A percentile compares a stretch with the other conserved stretches of the same genome.
phyloP scores from a whole-genome alignment of 2,797 vertebrate genomes.

The Enteromius radiatus region DNA sequence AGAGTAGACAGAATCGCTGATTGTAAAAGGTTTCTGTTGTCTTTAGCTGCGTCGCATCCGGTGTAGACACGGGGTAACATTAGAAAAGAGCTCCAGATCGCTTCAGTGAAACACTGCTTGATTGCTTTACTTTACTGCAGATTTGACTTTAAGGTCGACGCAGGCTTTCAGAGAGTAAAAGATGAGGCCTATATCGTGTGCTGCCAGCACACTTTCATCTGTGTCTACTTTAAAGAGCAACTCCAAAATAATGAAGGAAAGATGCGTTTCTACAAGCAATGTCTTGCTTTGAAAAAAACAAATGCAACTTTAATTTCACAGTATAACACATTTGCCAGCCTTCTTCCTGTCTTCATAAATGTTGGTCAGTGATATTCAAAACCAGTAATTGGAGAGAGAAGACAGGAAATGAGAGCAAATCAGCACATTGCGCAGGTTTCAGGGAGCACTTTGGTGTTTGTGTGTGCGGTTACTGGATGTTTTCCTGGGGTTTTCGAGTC shows the following conservation, averaged over 20 bases:
- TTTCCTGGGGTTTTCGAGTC: conserved; percentile 21
- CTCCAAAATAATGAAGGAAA: not conserved
- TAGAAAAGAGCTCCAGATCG: too few species aligned
- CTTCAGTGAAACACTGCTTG: too few species aligned
- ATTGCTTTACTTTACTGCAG: not conserved
- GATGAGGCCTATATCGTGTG: too few species aligned
- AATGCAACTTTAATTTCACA: not conserved
- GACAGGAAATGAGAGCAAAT: conserved; percentile 33
- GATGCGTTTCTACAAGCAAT: not conserved
- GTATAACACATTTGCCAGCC: not conserved
- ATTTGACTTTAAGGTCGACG: not conserved
- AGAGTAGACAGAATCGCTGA: too few species aligned
- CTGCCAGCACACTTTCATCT: too few species aligned
- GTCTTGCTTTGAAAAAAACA: not conserved
- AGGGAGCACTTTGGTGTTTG: not conserved
- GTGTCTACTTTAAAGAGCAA: too few species aligned
- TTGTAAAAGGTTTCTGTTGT: too few species aligned
- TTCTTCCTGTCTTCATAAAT: conserved; percentile 53
- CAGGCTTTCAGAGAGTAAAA: not conserved
- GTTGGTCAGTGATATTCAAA: conserved; percentile 36
- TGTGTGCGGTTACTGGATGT: conserved; percentile 23
- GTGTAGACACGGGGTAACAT: too few species aligned
- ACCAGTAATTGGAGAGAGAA: conserved; percentile 28
- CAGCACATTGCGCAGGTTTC: conserved; percentile 3
- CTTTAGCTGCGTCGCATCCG: too few species aligned